phyloP scores from a whole-genome alignment of 64 coral and sea anemone genomes.

The Pocillopora damicornis region DNA sequence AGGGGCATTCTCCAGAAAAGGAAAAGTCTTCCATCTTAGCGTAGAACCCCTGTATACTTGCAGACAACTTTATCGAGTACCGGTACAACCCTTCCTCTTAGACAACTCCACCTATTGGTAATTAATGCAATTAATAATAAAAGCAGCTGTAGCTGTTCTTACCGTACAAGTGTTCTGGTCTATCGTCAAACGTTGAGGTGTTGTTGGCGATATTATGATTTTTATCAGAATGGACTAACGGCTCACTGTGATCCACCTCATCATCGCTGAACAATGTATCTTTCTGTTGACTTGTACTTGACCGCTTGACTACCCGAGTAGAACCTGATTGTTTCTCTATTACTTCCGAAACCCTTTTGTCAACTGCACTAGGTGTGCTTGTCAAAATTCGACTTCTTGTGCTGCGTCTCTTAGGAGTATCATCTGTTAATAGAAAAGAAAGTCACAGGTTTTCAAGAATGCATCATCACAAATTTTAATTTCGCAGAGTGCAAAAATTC shows the following conservation, averaged over 20 bases:
- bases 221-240: neutral
- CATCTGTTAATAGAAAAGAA: neutral
- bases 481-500: too few relatives aligned
- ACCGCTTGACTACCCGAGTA: neutral
- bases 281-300: neutral
- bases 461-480: too few relatives aligned
- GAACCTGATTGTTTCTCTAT: neutral
- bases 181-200: constrained; percentile 15
- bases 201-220: neutral
- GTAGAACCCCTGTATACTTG: too few relatives aligned
- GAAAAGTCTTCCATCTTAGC: too few relatives aligned
- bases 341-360: constrained; percentile 19
- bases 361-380: neutral
- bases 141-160: neutral
- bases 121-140: too few relatives aligned
- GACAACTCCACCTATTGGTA: neutral
- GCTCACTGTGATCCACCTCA: constrained; percentile 1
- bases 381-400: neutral
- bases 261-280: neutral
- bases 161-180: constrained; percentile 25
- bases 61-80: too few relatives aligned
- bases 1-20: too few relatives aligned
- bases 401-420: neutral
- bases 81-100: neutral
- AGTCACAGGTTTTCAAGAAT: too few relatives aligned